These are phyloP conservation scores for Trichopoda pennipes DNA, from an alignment of 2,888 invertebrate genomes.

Conservation along the genomic window DNA sequence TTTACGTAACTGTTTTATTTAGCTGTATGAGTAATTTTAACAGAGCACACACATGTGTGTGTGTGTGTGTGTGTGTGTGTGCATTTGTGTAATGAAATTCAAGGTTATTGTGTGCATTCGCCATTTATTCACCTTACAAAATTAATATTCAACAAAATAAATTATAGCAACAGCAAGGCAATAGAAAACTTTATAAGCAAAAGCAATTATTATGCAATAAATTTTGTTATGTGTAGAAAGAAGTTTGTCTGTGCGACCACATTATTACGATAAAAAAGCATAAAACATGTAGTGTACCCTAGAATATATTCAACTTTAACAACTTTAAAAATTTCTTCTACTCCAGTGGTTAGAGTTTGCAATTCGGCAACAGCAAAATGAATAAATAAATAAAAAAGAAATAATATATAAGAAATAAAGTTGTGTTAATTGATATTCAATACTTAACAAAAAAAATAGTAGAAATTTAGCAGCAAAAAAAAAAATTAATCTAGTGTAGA, in stretches of 20 bases:
- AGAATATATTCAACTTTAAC: too few species aligned
- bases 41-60: not conserved
- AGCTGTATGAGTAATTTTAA: slow-evolving; percentile 27
- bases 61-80: not conserved
- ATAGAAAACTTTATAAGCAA: slow-evolving; percentile 3
- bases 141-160: slow-evolving; percentile 46
- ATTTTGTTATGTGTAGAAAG: slow-evolving; percentile 25
- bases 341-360: too few species aligned
- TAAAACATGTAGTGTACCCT: too few species aligned
- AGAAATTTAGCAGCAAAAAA: too few species aligned
- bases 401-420: too few species aligned
- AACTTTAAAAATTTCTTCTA: too few species aligned
- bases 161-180: slow-evolving; percentile 21
- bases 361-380: too few species aligned
- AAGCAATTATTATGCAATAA: slow-evolving; percentile 16
- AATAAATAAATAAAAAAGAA: too few species aligned
- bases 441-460: too few species aligned
- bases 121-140: slow-evolving; percentile 40
- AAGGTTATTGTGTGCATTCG: slow-evolving; percentile 63
- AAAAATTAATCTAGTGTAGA: too few species aligned
- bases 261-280: too few species aligned
- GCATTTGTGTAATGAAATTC: slow-evolving; percentile 28
- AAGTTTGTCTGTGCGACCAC: not conserved
- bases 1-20: slow-evolving; percentile 27
- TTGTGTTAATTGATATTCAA: too few species aligned